phyloP scores from a whole-genome alignment of 2,113 vertebrate species.

The Clarias magur region DNA sequence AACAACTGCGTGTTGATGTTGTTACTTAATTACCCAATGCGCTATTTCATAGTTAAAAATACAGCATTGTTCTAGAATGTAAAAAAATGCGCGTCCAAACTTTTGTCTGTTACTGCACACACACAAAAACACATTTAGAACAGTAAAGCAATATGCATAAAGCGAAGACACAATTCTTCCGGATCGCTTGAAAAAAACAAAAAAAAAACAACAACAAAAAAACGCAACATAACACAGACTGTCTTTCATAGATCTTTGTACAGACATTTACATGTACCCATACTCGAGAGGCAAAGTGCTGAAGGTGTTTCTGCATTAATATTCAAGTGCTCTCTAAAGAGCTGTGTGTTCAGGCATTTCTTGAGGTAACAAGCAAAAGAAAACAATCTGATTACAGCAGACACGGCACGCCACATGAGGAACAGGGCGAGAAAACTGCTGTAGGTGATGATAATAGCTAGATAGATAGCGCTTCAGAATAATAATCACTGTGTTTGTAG shows the following conservation, averaged over 20 bases:
- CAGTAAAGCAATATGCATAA: not conserved
- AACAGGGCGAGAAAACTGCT: constrained; percentile 15
- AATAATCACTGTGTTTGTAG: not conserved
- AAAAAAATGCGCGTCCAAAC: too few relatives aligned
- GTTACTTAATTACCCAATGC: too few relatives aligned
- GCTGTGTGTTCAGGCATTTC: constrained; percentile 11
- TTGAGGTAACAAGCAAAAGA: not conserved
- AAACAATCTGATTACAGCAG: constrained; percentile 17
- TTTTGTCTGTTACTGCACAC: too few relatives aligned
- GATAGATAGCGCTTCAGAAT: constrained; percentile 19
- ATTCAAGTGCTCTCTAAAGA: constrained; percentile 23
- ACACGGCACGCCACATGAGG: not conserved
- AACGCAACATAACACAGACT: not conserved
- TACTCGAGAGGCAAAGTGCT: not conserved
- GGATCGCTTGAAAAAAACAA: not conserved
- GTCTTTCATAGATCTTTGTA: not conserved
- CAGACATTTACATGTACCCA: not conserved
- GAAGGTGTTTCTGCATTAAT: constrained; percentile 24
- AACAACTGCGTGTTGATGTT: too few relatives aligned
- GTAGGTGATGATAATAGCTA: constrained; percentile 8
- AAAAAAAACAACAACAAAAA: too few relatives aligned
- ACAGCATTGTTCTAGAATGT: too few relatives aligned
- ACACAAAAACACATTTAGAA: not conserved
- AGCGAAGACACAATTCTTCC: not conserved
- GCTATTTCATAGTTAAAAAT: too few relatives aligned